phyloP scores from a whole-genome alignment of 2,888 invertebrate genomes.

The Oscheius sp. region DNA sequence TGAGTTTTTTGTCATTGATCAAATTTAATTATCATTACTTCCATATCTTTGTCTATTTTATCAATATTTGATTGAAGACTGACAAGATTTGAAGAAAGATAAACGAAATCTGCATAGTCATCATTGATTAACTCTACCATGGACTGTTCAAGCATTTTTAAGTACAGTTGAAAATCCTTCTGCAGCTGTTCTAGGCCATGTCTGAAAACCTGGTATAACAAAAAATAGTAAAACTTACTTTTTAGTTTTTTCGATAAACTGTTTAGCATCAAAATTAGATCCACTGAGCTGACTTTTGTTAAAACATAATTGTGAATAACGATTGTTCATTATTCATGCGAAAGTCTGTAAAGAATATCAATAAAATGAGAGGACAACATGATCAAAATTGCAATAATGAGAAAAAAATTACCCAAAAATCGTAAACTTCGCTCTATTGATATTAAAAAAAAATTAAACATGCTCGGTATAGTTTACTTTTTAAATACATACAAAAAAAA shows the following conservation, averaged over 20 bases:
- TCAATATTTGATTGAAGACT: conserved; percentile 62
- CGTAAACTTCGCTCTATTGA: no score
- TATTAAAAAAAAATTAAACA: no score
- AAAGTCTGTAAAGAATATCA: no score
- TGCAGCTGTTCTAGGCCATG: conserved; percentile 63
- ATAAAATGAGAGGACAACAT: no score
- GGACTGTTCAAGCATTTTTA: conserved; percentile 87
- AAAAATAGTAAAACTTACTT: conserved; percentile 73
- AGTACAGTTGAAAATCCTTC: conserved; percentile 82
- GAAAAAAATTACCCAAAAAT: no score
- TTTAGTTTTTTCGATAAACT: conserved; percentile 74
- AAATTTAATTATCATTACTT: conserved; percentile 37
- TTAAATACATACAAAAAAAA: no score
- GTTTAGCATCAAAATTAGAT: conserved; percentile 90
- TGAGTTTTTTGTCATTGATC: no score
- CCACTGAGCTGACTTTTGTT: conserved; percentile 80
- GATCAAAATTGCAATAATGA: no score
- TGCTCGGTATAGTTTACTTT: no score
- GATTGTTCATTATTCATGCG: no score
- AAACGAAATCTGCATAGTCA: conserved; percentile 96
- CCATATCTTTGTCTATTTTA: conserved; percentile 60
- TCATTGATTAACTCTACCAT: conserved; percentile 97
- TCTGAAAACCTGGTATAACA: conserved; percentile 36
- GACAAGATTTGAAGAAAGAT: conserved; percentile 89
- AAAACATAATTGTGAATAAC: conserved; percentile 79